phyloP scores from a whole-genome alignment of 2,113 vertebrate genomes.

The Seriola rivoliana region DNA sequence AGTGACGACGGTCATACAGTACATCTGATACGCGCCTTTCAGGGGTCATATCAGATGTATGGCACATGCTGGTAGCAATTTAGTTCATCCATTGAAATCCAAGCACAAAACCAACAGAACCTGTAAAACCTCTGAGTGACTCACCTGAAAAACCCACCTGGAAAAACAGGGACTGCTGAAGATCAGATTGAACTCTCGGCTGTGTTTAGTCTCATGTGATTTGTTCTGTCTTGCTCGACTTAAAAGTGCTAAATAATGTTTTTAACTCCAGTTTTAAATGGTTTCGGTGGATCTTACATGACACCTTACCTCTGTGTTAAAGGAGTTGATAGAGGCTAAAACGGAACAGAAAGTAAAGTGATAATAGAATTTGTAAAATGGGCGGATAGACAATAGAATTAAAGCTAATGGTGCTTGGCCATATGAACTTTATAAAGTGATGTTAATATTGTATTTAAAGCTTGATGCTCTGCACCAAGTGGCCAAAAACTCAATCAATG shows the following conservation, averaged over 20 bases:
- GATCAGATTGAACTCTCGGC: slow-evolving; percentile 26
- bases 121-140: slow-evolving; percentile 55
- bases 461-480: too few species aligned
- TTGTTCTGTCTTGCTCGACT: slow-evolving; percentile 1
- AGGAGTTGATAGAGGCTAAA: neutral
- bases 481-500: too few species aligned
- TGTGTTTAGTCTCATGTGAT: slow-evolving; percentile 22
- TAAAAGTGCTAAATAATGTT: neutral
- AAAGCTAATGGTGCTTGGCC: too few species aligned
- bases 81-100: slow-evolving; percentile 33
- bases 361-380: neutral
- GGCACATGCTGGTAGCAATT: slow-evolving; percentile 47
- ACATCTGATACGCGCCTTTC: slow-evolving; percentile 20
- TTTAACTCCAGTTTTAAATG: neutral
- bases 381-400: neutral
- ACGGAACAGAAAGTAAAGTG: neutral
- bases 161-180: slow-evolving; percentile 38
- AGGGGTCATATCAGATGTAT: slow-evolving; percentile 30
- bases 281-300: neutral
- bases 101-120: slow-evolving; percentile 53
- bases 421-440: neutral
- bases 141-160: slow-evolving; percentile 59
- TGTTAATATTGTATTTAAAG: too few species aligned
- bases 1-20: neutral
- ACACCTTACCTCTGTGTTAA: neutral